These are phyloP conservation scores for Dexiosoma caninum DNA, from an alignment of 2,888 invertebrate genomes.

Conservation along the genomic window DNA sequence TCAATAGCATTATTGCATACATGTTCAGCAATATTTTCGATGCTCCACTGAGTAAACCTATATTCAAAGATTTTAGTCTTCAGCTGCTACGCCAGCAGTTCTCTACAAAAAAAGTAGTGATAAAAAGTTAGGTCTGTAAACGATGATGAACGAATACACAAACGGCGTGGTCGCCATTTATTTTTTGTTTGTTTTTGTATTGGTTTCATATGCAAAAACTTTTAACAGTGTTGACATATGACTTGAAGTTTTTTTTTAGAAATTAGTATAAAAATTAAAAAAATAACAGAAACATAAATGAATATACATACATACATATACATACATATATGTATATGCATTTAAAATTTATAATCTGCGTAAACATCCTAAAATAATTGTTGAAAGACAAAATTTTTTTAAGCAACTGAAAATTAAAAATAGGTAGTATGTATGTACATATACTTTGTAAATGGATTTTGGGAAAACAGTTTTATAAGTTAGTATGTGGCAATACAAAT, in stretches of 20 bases:
- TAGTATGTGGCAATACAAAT: no score
- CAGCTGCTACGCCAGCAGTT: conserved; percentile 58
- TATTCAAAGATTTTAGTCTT: conserved; percentile 56
- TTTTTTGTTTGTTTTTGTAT: conserved; percentile 15
- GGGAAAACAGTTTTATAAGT: no score
- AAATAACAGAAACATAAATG: no score
- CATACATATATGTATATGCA: not conserved
- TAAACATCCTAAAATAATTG: no score
- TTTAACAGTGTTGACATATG: no score
- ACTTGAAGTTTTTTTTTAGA: no score
- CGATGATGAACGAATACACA: conserved; percentile 52
- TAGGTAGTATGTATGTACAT: no score
- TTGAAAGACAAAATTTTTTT: no score
- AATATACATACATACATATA: not conserved
- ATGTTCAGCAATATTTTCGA: conserved; percentile 40
- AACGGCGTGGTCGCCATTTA: conserved; percentile 61
- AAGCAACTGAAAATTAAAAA: no score
- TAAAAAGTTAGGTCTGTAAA: conserved; percentile 51
- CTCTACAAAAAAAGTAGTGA: conserved; percentile 52
- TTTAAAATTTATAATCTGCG: no score
- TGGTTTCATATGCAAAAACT: not conserved
- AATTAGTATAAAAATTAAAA: no score
- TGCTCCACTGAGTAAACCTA: conserved; percentile 49
- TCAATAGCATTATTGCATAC: not conserved
- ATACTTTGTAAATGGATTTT: no score